Conservation (phyloP, 92 coral and sea anemone genomes). For the Phenganax stokvisi region DNA sequence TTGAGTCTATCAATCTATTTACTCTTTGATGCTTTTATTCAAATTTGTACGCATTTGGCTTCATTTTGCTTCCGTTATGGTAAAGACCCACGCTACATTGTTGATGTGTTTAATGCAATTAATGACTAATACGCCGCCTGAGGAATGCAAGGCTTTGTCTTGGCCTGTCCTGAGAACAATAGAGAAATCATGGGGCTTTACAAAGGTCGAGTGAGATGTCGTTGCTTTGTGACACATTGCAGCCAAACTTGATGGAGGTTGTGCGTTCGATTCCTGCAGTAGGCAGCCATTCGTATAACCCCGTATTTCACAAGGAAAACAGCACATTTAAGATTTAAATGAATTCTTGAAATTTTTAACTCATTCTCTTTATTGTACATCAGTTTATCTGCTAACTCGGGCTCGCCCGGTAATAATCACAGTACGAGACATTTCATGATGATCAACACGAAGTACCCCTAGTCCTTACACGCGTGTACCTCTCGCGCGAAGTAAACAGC, state of each 20-base stretch:
- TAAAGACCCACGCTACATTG: not conserved
- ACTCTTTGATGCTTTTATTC: constrained; percentile 1
- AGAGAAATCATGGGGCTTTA: not conserved
- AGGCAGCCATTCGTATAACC: not conserved
- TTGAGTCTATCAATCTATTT: not conserved
- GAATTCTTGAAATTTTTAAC: constrained; percentile 22
- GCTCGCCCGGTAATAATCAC: constrained; percentile 1
- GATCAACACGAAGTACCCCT: not conserved
- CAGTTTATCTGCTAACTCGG: not conserved
- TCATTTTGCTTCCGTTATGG: constrained; percentile 7
- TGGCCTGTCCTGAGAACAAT: not conserved
- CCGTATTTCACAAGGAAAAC: not conserved
- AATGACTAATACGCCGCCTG: not conserved
- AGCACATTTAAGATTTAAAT: not conserved
- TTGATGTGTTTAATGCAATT: not conserved
- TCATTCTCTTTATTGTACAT: constrained; percentile 36
- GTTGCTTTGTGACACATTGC: not conserved
- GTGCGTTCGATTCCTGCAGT: not conserved
- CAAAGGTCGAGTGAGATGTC: not conserved
- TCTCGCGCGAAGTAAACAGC: not conserved
- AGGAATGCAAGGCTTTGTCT: constrained; percentile 15
- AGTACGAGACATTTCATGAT: constrained; percentile 19
- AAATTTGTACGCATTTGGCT: constrained; percentile 7
- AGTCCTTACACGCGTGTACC: constrained; percentile 12
- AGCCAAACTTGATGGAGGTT: not conserved